A percentile compares a stretch with the other conserved stretches of the same genome.
Conservation (phyloP, 2,888 invertebrate genomes). For the Tridacna gigas region DNA sequence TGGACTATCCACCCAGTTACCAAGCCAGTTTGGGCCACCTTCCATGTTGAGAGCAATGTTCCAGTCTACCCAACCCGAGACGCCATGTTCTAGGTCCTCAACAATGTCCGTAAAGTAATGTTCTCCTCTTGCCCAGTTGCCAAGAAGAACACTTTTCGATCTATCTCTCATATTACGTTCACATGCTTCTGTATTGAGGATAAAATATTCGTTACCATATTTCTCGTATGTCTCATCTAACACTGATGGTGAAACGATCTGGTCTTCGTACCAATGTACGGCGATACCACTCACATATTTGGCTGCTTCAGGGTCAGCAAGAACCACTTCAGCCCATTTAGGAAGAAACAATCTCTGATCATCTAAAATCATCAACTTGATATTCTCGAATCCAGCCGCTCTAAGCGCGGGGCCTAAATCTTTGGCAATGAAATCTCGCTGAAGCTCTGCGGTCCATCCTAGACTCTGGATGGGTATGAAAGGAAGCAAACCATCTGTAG, state of each 20-base stretch:
- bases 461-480: slow-evolving; percentile 88
- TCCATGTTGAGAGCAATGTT: slow-evolving; percentile 90
- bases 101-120: slow-evolving; percentile 88
- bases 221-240: slow-evolving; percentile 89
- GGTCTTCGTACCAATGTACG: slow-evolving; percentile 93
- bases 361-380: slow-evolving; percentile 91
- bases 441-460: slow-evolving; percentile 89
- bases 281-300: slow-evolving; percentile 90
- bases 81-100: slow-evolving; percentile 91
- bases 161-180: slow-evolving; percentile 86
- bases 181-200: slow-evolving; percentile 93
- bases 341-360: slow-evolving; percentile 90
- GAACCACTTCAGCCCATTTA: slow-evolving; percentile 88
- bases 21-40: slow-evolving; percentile 93
- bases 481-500: slow-evolving; percentile 86
- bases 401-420: slow-evolving; percentile 91
- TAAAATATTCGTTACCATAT: slow-evolving; percentile 87
- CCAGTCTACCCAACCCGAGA: slow-evolving; percentile 95
- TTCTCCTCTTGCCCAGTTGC: slow-evolving; percentile 91
- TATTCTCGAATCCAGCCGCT: slow-evolving; percentile 87
- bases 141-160: slow-evolving; percentile 88
- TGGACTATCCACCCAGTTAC: slow-evolving; percentile 92
- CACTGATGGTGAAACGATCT: slow-evolving; percentile 86
- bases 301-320: slow-evolving; percentile 79
- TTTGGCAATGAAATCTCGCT: slow-evolving; percentile 89